Base-by-base conservation (phyloP, 2,113 vertebrate genomes). In the Carassius gibelio region DNA sequence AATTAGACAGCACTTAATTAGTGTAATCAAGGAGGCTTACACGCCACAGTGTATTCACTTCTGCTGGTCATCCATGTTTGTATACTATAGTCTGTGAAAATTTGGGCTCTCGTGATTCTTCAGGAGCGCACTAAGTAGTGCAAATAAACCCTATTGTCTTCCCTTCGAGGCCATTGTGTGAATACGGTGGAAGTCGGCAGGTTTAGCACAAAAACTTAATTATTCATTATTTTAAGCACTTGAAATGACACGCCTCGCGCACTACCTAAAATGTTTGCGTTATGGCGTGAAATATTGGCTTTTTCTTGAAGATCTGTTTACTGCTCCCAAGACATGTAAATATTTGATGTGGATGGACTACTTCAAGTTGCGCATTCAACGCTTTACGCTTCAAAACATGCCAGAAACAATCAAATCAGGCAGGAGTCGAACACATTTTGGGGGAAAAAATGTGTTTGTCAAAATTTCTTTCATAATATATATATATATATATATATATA, bases 1-100 rank as follows among this genome's bases (percentile, higher is more conserved):
- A 99, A 99, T 99, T 99, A 99, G 97, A 97, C 97, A 96, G 95
- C 95, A 96, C 97, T 97, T 99, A 99, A 99, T 99, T 98, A 98
- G 96, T 93, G 96, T 96, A 97, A 97, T 98, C 95, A 96, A 96
- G 95, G 95, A 95, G 94, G 95, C 94, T 94, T 93, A 92, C 94
- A 95, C 94, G 94, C 95, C 84, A 93, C 95, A 93, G 94, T 83
- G 86, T 87, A 95, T 84, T 75, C 83, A 66, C 83, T 88, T 89
- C 82, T 79, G 84, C 74, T 88, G 89, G 89, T 85, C 83, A 86
- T 83, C 84, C 78, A 59, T 88, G 87, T 89, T 88, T 89, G 88
- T 86, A 85, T 75, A 86, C 55, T 87, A 6, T 78, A 78, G 76
- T 86, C 69, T 82, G 85, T 82, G 88, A 79, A 88, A 85, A 85